phyloP scores from a whole-genome alignment of 1,140 invertebrate species.

The Pogonomyrmex barbatus region DNA sequence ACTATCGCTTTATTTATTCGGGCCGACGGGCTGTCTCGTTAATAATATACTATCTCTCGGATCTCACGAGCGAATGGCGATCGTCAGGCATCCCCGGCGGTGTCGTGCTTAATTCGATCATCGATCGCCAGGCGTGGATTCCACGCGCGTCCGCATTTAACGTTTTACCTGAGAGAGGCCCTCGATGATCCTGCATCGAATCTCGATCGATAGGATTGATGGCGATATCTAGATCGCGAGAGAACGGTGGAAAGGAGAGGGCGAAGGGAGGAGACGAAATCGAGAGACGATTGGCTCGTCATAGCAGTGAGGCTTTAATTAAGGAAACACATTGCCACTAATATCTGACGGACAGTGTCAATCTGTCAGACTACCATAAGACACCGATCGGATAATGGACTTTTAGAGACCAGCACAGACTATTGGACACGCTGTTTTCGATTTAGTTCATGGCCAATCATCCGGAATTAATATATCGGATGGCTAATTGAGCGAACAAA shows the following conservation, averaged over 20 bases:
- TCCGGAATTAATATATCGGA: conserved; percentile 82
- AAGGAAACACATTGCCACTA: conserved; percentile 85
- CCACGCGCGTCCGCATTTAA: conserved; percentile 64
- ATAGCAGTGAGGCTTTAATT: conserved; percentile 80
- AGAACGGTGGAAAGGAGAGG: not conserved
- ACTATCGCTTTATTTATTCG: conserved; percentile 49
- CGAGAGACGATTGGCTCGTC: conserved; percentile 17
- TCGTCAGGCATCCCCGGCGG: conserved; percentile 69
- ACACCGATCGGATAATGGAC: conserved; percentile 80
- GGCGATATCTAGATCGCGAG: conserved; percentile 67
- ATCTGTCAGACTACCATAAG: conserved; percentile 83
- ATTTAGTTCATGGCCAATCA: conserved; percentile 84
- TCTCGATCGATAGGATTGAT: conserved; percentile 73
- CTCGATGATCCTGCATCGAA: conserved; percentile 56
- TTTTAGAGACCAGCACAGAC: conserved; percentile 75
- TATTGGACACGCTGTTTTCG: conserved; percentile 83
- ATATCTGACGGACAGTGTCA: conserved; percentile 84
- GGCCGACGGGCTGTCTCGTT: conserved; percentile 50
- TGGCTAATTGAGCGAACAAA: conserved; percentile 66
- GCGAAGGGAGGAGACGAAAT: not conserved
- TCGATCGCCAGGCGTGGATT: conserved; percentile 70
- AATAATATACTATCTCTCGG: conserved; percentile 58
- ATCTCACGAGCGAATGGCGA: conserved; percentile 59
- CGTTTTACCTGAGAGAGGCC: conserved; percentile 29
- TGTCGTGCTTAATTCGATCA: conserved; percentile 76